Conservation (phyloP, 2,113 vertebrate genomes). For the Megaceryle maxima region DNA sequence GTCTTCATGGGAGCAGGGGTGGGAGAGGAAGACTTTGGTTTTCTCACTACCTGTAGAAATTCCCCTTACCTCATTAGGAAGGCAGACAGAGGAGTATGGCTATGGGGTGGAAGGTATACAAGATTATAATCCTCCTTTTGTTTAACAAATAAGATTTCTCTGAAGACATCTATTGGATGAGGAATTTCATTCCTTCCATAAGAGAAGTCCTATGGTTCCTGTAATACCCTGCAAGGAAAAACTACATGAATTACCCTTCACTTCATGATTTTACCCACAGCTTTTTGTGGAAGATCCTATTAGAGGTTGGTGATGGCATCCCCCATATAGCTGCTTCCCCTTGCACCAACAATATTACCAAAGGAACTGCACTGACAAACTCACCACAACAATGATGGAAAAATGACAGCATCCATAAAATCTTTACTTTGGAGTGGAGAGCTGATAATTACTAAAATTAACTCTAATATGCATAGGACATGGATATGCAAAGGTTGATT, state of each 20-base stretch:
- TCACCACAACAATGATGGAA: background rate
- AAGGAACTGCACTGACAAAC: background rate
- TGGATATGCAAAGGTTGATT: background rate
- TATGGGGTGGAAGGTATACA: background rate
- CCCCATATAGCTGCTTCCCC: background rate
- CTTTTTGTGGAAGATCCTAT: background rate
- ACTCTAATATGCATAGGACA: background rate
- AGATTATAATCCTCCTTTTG: background rate
- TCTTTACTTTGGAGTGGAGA: background rate
- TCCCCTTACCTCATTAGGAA: background rate
- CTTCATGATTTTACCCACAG: background rate
- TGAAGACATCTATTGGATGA: background rate
- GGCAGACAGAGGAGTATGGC: background rate
- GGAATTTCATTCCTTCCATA: background rate
- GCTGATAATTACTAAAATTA: background rate
- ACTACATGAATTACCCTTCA: background rate
- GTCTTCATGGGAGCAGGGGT: background rate
- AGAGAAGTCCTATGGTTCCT: background rate
- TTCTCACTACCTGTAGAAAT: background rate
- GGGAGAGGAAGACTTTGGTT: background rate
- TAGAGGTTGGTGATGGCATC: background rate
- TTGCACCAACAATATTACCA: background rate
- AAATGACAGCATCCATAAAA: background rate
- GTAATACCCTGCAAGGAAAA: background rate
- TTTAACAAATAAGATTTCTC: background rate